Conservation (phyloP, 2,888 invertebrate species). For the Leptopterna dolabrata region DNA sequence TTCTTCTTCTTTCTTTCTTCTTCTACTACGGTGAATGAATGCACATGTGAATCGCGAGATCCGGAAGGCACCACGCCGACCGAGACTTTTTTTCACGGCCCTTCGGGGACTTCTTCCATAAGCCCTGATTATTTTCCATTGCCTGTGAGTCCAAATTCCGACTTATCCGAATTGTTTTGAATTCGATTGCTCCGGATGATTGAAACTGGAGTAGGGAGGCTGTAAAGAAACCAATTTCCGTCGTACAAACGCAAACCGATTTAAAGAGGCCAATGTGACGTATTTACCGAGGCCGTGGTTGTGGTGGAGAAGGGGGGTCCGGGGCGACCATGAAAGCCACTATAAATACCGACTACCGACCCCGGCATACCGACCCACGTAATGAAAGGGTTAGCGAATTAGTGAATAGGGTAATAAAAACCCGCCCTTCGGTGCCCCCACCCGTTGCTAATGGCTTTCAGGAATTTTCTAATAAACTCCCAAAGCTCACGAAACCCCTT, state of each 20-base stretch:
- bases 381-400: constrained; percentile 56
- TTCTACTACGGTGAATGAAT: too few species aligned
- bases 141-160: too few species aligned
- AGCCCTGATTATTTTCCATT: too few species aligned
- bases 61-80: too few species aligned
- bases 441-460: constrained; percentile 49
- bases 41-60: too few species aligned
- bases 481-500: constrained; percentile 15
- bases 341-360: constrained; percentile 42
- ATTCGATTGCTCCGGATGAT: not conserved
- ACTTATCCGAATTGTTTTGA: too few species aligned
- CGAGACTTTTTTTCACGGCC: too few species aligned
- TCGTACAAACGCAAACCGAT: not conserved
- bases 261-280: constrained; percentile 40
- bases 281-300: not conserved
- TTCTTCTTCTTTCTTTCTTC: too few species aligned
- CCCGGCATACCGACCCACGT: constrained; percentile 14
- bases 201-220: not conserved
- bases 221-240: not conserved
- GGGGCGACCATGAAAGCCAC: constrained; percentile 44
- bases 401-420: constrained; percentile 56
- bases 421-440: constrained; percentile 17
- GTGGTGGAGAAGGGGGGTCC: not conserved
- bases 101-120: too few species aligned
- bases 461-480: constrained; percentile 56